phyloP scores from a whole-genome alignment of 2,113 vertebrate species.

The Parus major region DNA sequence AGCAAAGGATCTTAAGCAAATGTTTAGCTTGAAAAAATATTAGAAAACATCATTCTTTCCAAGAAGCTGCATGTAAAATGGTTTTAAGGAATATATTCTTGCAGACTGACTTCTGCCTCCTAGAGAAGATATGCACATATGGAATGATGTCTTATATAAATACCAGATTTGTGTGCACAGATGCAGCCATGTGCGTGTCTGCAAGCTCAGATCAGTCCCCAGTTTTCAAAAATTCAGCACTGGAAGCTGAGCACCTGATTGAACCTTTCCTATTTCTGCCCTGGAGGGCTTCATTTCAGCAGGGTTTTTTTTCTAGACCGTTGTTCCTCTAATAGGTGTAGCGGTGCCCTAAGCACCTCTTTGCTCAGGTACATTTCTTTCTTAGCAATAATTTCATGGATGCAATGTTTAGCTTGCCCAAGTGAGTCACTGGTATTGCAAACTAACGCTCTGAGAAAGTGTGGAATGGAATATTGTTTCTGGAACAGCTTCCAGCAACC shows the following conservation, averaged over 20 bases:
- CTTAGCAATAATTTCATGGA: background rate
- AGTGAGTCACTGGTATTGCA: background rate
- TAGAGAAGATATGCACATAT: background rate
- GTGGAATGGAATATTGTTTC: background rate
- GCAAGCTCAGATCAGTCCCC: background rate
- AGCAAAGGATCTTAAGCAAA: slow-evolving; percentile 25
- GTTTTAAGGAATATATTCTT: background rate
- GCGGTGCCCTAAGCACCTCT: background rate
- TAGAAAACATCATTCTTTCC: background rate
- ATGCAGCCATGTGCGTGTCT: background rate
- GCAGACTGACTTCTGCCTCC: background rate
- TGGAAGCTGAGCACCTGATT: background rate
- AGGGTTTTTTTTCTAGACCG: background rate
- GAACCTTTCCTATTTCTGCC: background rate
- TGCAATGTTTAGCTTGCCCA: background rate
- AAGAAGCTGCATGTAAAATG: background rate
- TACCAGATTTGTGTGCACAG: slow-evolving; percentile 37
- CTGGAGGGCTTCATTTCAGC: background rate
- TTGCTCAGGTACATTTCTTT: background rate
- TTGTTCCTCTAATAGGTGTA: background rate
- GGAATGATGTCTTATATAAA: slow-evolving; percentile 12
- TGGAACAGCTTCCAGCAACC: background rate
- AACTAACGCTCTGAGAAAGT: background rate
- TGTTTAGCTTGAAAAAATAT: background rate
- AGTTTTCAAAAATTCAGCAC: background rate